These are phyloP conservation scores for Pantherophis guttatus DNA, from an alignment of 2,113 vertebrate genomes.

Conservation along the genomic window DNA sequence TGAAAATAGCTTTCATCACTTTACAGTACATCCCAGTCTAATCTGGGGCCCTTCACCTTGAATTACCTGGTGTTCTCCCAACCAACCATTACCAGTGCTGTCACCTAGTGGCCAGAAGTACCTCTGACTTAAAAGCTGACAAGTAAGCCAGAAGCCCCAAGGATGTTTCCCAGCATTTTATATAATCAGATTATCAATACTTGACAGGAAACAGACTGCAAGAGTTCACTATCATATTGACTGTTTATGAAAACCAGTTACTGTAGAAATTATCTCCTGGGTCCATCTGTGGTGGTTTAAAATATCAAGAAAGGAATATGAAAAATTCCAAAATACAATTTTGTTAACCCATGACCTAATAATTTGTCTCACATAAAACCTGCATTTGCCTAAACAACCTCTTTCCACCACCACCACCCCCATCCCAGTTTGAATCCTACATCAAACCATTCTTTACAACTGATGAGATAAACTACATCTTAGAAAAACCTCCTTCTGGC, in stretches of 20 bases:
- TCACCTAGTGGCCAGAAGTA: neutral
- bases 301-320: neutral
- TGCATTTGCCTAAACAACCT: neutral
- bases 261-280: neutral
- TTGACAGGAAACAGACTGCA: neutral
- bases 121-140: neutral
- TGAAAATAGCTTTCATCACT: neutral
- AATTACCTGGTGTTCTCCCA: neutral
- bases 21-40: neutral
- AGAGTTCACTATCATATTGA: neutral
- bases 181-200: neutral
- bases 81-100: neutral
- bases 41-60: neutral
- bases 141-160: neutral
- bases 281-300: neutral
- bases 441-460: neutral
- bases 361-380: neutral
- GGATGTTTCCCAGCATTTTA: neutral
- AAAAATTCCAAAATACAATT: neutral
- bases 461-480: neutral
- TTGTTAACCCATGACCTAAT: neutral
- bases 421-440: neutral
- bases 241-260: neutral
- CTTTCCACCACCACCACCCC: neutral
- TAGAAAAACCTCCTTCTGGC: neutral